A percentile compares a stretch with the other conserved stretches of the same genome.
These are phyloP conservation scores for Drosophila mojavensis DNA, from an alignment of 1,140 invertebrate genomes.

Conservation along the genomic window DNA sequence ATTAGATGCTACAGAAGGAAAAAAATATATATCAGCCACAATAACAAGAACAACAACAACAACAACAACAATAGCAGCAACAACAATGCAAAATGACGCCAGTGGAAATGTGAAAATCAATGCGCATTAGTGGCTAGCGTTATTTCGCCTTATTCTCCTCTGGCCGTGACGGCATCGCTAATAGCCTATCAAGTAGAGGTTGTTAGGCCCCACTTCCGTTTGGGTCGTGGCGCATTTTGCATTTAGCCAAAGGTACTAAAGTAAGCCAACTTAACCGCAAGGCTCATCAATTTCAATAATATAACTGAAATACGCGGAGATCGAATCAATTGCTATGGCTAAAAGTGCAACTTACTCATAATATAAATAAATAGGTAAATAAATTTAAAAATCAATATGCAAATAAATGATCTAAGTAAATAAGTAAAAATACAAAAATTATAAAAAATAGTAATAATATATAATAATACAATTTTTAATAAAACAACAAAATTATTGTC, in stretches of 20 bases:
- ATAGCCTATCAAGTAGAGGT: slow-evolving; percentile 46
- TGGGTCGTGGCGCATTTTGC: slow-evolving; percentile 30
- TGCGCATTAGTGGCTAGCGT: slow-evolving; percentile 74
- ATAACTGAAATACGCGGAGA: slow-evolving; percentile 24
- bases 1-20: slow-evolving; percentile 53
- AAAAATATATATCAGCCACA: slow-evolving; percentile 5
- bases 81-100: slow-evolving; percentile 68
- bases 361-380: background rate
- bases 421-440: too few species aligned
- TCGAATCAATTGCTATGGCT: slow-evolving; percentile 27
- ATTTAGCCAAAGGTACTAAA: slow-evolving; percentile 44
- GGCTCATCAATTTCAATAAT: slow-evolving; percentile 54
- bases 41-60: too few species aligned
- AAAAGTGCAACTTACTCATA: background rate
- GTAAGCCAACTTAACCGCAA: slow-evolving; percentile 10
- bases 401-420: too few species aligned
- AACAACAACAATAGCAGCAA: slow-evolving; percentile 11
- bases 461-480: too few species aligned
- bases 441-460: too few species aligned
- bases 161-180: slow-evolving; percentile 36
- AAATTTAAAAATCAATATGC: too few species aligned
- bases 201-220: background rate
- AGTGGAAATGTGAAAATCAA: slow-evolving; percentile 75
- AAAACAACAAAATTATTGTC: too few species aligned
- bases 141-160: slow-evolving; percentile 61